These are phyloP conservation scores for Steromphala cineraria DNA, from an alignment of 2,888 invertebrate species.

Conservation along the genomic window DNA sequence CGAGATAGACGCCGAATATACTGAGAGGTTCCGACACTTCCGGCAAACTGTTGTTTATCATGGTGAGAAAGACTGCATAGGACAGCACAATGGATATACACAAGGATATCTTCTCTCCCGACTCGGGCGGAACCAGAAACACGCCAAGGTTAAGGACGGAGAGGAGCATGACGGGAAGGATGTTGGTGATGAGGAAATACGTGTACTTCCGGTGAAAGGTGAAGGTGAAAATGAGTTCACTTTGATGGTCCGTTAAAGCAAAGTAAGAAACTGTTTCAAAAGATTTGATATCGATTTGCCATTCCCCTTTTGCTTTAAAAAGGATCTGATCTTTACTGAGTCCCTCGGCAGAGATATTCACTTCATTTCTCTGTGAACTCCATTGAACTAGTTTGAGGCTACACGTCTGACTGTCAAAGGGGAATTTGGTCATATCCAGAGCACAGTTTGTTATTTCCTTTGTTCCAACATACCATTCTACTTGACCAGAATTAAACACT, in stretches of 20 bases:
- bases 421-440: background rate
- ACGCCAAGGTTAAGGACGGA: slow-evolving; percentile 22
- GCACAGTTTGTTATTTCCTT: background rate
- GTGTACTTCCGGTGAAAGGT: background rate
- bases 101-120: slow-evolving; percentile 28
- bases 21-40: slow-evolving; percentile 22
- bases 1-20: slow-evolving; percentile 19
- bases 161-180: slow-evolving; percentile 27
- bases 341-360: background rate
- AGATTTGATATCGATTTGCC: background rate
- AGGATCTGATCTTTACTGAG: background rate
- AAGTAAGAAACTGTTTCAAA: background rate
- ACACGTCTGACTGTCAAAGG: slow-evolving; percentile 14
- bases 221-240: background rate
- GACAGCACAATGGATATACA: slow-evolving; percentile 25
- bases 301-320: background rate
- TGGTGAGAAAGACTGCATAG: slow-evolving; percentile 21
- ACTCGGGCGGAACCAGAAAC: slow-evolving; percentile 28
- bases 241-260: background rate
- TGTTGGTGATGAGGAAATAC: slow-evolving; percentile 19
- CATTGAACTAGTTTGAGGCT: background rate
- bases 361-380: background rate
- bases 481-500: background rate
- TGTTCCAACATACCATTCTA: background rate
- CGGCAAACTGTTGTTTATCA: slow-evolving; percentile 23